A percentile compares a stretch with the other conserved stretches of the same genome.
Conservation (phyloP, 1,140 invertebrate genomes). For the Ceratosolen fusciceps region DNA sequence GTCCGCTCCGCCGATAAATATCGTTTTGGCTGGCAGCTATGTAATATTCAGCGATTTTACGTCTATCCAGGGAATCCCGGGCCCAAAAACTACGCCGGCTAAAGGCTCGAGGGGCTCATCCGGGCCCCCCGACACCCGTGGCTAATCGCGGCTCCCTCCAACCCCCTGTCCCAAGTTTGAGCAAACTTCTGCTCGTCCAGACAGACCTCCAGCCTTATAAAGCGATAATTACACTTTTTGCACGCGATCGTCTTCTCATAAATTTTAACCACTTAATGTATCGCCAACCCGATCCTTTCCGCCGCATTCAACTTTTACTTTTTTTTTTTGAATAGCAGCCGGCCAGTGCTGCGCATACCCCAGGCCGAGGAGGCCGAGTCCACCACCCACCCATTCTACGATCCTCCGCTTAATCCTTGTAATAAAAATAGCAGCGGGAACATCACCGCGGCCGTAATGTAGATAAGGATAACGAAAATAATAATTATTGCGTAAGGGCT, state of each 20-base stretch:
- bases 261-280: conserved; percentile 5
- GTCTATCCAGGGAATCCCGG: neutral
- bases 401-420: too few relatives aligned
- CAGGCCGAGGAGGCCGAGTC: too few relatives aligned
- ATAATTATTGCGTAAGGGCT: neutral
- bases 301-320: neutral
- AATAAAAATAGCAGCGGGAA: too few relatives aligned
- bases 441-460: too few relatives aligned
- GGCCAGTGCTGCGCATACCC: too few relatives aligned
- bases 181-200: too few relatives aligned
- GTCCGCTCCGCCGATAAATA: conserved; percentile 28
- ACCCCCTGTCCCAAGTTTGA: too few relatives aligned
- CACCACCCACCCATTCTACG: too few relatives aligned
- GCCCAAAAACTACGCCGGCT: too few relatives aligned
- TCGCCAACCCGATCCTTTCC: neutral
- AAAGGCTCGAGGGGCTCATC: neutral
- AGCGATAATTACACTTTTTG: conserved; percentile 6
- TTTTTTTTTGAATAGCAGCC: neutral
- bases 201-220: too few relatives aligned
- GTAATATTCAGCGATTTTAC: conserved; percentile 32
- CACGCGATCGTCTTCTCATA: neutral
- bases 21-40: neutral
- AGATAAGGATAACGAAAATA: neutral
- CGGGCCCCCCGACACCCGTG: neutral
- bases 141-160: neutral